Evolutionary conservation across 2,797 vertebrate species (phyloP).

Genomic region (Astyanax mexicanus): DNA sequence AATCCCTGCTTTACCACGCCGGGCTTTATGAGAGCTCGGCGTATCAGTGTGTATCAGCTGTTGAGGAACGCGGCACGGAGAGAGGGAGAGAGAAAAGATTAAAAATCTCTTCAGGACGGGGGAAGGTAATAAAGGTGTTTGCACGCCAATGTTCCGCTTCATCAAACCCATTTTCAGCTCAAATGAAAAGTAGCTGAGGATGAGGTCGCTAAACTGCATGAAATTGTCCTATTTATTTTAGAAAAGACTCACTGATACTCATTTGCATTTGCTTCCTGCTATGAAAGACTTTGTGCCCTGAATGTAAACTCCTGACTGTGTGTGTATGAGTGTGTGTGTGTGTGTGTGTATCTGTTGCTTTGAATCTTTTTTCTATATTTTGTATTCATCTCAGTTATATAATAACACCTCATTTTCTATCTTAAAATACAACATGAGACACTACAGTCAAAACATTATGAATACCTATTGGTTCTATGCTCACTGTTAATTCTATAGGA

Average conservation of each 20-base stretch:
- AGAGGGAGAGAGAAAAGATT: conserved; percentile 27
- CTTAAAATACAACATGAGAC: no score
- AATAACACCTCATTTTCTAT: not conserved
- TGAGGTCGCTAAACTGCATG: conserved; percentile 55
- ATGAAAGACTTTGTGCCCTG: conserved; percentile 42
- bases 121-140: conserved; percentile 59
- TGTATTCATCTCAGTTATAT: no score
- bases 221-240: conserved; percentile 63
- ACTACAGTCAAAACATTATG: no score
- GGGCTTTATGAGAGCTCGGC: conserved; percentile 33
- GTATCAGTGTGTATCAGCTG: conserved; percentile 36
- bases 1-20: conserved; percentile 40
- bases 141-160: conserved; percentile 55
- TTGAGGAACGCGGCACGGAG: conserved; percentile 8
- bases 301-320: conserved; percentile 3
- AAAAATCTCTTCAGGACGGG: conserved; percentile 47
- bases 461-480: no score
- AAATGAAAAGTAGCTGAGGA: conserved; percentile 60
- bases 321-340: not conserved
- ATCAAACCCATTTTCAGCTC: conserved; percentile 57
- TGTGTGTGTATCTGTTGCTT: no score
- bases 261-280: conserved; percentile 57
- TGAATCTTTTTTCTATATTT: no score
- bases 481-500: no score
- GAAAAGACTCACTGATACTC: conserved; percentile 51